phyloP scores from a whole-genome alignment of 2,888 invertebrate genomes.

The Drosophila austrosaltans region DNA sequence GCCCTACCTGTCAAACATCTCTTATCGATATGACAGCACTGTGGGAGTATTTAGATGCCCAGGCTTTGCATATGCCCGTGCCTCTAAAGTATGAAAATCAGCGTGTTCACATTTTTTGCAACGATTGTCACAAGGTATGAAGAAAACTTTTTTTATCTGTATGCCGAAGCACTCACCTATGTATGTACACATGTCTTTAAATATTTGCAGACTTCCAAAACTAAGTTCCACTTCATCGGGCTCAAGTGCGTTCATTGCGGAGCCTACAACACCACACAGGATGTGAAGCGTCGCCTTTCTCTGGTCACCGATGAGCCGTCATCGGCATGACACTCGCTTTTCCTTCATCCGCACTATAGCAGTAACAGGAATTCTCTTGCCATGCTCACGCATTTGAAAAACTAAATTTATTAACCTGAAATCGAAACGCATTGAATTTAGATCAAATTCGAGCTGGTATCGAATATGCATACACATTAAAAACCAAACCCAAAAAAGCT shows the following conservation, averaged over 20 bases:
- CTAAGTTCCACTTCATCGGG: constrained; percentile 94
- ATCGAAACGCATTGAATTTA: constrained; percentile 73
- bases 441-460: constrained; percentile 79
- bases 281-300: constrained; percentile 83
- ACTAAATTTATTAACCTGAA: constrained; percentile 44
- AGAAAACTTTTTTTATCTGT: background rate
- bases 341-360: constrained; percentile 23
- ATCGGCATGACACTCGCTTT: constrained; percentile 73
- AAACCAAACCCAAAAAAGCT: constrained; percentile 20
- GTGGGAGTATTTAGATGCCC: constrained; percentile 89
- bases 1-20: constrained; percentile 94
- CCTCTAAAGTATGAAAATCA: constrained; percentile 92
- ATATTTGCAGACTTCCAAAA: constrained; percentile 88
- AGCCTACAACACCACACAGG: constrained; percentile 95
- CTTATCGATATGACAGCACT: constrained; percentile 93
- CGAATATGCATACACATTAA: constrained; percentile 60
- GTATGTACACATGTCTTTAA: constrained; percentile 16
- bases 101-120: constrained; percentile 92
- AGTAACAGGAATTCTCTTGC: constrained; percentile 73
- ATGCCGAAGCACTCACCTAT: too few relatives aligned
- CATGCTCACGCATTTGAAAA: constrained; percentile 67
- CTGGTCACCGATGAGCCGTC: constrained; percentile 80
- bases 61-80: constrained; percentile 92
- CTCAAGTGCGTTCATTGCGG: constrained; percentile 93
- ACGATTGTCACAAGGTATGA: constrained; percentile 94